A percentile compares a stretch with the other conserved stretches of the same genome.
Conservation (phyloP, 2,113 vertebrate species). For the Atlantisia rogersi region DNA sequence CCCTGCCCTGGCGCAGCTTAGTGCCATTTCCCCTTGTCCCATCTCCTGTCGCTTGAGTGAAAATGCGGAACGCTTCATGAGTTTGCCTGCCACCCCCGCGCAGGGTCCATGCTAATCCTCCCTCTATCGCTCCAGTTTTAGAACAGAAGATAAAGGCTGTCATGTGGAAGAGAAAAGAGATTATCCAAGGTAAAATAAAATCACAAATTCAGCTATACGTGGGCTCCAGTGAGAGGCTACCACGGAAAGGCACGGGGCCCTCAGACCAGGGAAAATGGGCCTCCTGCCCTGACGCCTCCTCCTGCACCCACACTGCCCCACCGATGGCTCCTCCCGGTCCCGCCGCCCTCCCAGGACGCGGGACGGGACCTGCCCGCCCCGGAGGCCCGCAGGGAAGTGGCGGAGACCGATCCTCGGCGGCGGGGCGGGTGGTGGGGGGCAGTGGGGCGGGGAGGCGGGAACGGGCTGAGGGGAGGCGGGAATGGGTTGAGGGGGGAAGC, state of each 20-base stretch:
- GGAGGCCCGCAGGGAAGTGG: neutral
- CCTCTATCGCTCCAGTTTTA: neutral
- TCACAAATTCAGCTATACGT: neutral
- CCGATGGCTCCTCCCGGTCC: accelerated
- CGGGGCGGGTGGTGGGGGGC: neutral
- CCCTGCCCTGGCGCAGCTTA: too few relatives aligned
- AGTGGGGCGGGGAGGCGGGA: neutral
- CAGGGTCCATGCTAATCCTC: conserved; percentile 10
- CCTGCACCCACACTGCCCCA: too few relatives aligned
- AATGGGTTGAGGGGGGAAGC: neutral
- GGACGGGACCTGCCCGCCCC: accelerated
- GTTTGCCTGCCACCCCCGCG: conserved; percentile 68
- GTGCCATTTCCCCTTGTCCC: too few relatives aligned
- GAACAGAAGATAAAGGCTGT: neutral
- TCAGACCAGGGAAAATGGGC: accelerated
- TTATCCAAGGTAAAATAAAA: neutral
- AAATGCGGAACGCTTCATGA: conserved; percentile 32
- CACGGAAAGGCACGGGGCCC: accelerated
- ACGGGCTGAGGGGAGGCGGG: neutral
- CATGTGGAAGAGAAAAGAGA: neutral
- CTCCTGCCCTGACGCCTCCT: accelerated
- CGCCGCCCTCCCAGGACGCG: accelerated
- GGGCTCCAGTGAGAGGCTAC: neutral
- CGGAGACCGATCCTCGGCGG: neutral
- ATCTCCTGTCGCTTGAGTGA: neutral